phyloP scores from a whole-genome alignment of 2,888 invertebrate genomes.

The Cabera pusaria region DNA sequence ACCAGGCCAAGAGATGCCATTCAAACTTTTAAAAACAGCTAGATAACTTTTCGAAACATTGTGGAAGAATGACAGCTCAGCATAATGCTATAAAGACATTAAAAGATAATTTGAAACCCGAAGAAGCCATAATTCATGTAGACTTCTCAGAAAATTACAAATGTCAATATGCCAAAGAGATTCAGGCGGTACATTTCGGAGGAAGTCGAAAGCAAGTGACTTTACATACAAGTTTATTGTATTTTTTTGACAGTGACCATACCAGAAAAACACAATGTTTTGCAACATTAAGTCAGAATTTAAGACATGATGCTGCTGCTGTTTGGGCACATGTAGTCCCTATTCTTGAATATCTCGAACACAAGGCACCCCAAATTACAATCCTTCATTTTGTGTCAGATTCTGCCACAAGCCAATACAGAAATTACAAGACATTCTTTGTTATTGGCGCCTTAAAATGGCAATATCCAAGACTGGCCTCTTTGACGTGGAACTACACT shows the following conservation, averaged over 20 bases:
- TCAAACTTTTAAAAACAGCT: slow-evolving; percentile 1
- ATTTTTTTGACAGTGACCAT: slow-evolving; percentile 3
- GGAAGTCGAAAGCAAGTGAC: slow-evolving; percentile 6
- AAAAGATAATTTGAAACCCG: slow-evolving; percentile 4
- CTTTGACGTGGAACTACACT: too few species aligned
- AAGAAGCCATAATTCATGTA: neutral
- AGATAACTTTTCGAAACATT: slow-evolving; percentile 2
- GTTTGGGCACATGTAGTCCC: neutral
- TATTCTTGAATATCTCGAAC: neutral
- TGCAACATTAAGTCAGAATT: slow-evolving; percentile 2
- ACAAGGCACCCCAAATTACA: neutral
- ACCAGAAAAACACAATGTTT: slow-evolving; percentile 4
- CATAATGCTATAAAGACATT: slow-evolving; percentile 3
- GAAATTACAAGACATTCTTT: too few species aligned
- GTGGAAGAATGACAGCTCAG: slow-evolving; percentile 5
- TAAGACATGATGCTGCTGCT: too few species aligned
- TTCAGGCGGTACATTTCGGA: slow-evolving; percentile 4
- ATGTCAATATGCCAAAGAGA: slow-evolving; percentile 4
- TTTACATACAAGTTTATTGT: slow-evolving; percentile 4
- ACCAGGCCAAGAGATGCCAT: neutral
- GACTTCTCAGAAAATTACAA: slow-evolving; percentile 4
- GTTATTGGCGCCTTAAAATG: too few species aligned
- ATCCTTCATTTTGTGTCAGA: too few species aligned
- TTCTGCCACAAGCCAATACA: too few species aligned
- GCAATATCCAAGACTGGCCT: too few species aligned